Evolutionary conservation across 30 jellyfish, hydroid and myxozoan genomes (phyloP).

Genomic region (Nemopilema nomurai): DNA sequence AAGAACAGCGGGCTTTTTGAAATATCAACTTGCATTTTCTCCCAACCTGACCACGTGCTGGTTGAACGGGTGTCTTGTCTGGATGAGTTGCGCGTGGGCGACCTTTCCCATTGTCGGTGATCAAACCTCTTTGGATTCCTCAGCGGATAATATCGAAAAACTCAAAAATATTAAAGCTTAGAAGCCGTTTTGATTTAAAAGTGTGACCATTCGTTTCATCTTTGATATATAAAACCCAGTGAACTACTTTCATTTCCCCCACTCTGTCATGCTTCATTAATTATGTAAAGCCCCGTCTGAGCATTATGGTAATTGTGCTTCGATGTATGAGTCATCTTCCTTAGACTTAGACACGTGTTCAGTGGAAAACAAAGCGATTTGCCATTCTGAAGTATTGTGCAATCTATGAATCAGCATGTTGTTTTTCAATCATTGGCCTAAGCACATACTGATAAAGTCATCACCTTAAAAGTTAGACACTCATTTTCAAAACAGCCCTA

Average conservation of each 20-base stretch:
- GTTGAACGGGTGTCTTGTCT: conserved; percentile 71
- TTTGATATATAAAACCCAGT: not conserved
- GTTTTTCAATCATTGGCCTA: no score
- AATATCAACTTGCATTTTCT: conserved; percentile 84
- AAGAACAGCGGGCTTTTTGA: conserved; percentile 10
- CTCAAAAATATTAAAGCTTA: not conserved
- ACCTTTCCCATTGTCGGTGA: not conserved
- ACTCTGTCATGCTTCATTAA: not conserved
- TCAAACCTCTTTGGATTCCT: not conserved
- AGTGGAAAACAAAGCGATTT: not conserved
- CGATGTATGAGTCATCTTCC: conserved; percentile 27
- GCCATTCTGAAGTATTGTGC: not conserved
- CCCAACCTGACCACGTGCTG: conserved; percentile 66
- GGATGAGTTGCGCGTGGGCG: conserved; percentile 55
- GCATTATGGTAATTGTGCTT: conserved; percentile 39
- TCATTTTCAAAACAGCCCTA: no score
- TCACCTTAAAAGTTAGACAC: not conserved
- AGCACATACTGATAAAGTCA: not conserved
- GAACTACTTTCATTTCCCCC: not conserved
- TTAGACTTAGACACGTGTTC: conserved; percentile 13
- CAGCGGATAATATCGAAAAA: not conserved
- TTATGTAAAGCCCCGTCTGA: conserved; percentile 34
- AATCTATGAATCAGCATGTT: not conserved
- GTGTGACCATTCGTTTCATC: not conserved
- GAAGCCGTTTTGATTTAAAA: not conserved